Base-by-base conservation (phyloP, 35 echinoderm and acorn worm genomes). In the Heliocidaris erythrogramma region DNA sequence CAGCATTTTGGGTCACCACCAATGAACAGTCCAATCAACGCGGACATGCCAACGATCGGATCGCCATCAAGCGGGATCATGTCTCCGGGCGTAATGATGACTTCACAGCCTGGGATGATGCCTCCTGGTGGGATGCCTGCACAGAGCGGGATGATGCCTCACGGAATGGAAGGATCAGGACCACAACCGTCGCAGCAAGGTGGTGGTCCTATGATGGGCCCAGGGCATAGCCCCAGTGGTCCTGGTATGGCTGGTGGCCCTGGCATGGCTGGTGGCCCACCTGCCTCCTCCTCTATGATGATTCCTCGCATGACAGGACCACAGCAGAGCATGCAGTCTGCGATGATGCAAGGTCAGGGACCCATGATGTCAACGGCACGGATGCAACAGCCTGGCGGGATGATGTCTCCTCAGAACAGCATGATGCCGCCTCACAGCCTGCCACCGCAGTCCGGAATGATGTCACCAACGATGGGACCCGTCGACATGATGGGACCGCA, bases 1-100 rank as follows among this genome's bases (percentile, higher is more conserved):
- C 95, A 97, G 97, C 94, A 97, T 95, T 98, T 96, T 97, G 96
- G 96, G 47, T 94, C 96, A 61, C 94, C 95, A 35, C 93, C 94
- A 47, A 96, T 96, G 11, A 94, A 88, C 32, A 97, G 98, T 88
- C 98, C 96, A 13, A 94, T 97, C 85, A 96, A 94, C 30, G 52
- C 94, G 27, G 96, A 98, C n/a, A 97, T 98, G 94, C 96, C 96
- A 90, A 88, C 85, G 4, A 92, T 92, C 2, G 91, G 91, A 13
- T 96, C 97, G 47, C 97, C 96, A 27, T 86, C 97, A 2, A 92
- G 71, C 24, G 94, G 95, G 84, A 98, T 98, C 94, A 95, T 95
- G 56, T 97, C 96, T 90, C 96, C 96, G 24, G 91, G 95, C 31
- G 93, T 32, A 14, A 95, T 95, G 94, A 95, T 60, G 90, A 95